These are phyloP conservation scores for Aphrocallistes beatrix DNA, from an alignment of 37 sponge, comb jelly and placozoan species.

Conservation along the genomic window DNA sequence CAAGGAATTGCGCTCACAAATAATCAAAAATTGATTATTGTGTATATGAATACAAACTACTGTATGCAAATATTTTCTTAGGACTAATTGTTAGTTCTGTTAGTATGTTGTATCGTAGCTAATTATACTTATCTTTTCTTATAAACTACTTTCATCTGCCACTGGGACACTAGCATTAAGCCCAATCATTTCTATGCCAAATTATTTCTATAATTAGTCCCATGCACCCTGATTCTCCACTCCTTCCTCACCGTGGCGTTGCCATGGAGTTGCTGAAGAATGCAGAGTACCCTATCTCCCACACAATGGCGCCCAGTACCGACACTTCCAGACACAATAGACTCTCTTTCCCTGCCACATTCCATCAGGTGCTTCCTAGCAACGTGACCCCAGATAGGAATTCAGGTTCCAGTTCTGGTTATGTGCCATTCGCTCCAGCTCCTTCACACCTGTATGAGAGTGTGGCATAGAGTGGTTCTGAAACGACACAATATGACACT, in stretches of 20 bases:
- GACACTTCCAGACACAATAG: background rate
- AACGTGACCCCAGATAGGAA: background rate
- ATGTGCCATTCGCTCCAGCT: background rate
- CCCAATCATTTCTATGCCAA: no score
- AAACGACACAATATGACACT: no score
- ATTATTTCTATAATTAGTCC: no score
- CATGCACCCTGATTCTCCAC: background rate
- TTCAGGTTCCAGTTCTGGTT: background rate
- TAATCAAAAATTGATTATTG: no score
- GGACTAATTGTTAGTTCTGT: no score
- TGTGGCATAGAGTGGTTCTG: background rate
- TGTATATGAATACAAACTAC: no score
- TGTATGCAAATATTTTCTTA: no score
- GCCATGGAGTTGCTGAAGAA: background rate
- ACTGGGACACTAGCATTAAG: no score
- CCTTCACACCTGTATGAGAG: background rate
- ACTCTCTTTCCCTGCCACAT: background rate
- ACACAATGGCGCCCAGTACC: background rate
- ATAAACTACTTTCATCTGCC: no score
- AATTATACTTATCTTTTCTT: no score
- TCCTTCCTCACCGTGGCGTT: background rate
- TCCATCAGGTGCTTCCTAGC: constrained; percentile 9
- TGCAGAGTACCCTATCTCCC: background rate
- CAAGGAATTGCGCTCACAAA: no score
- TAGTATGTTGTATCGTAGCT: no score